Evolutionary conservation across 2,113 vertebrate genomes (phyloP), one percentile per base, ranked within the genome.

Genomic region (Cettia cetti): DNA sequence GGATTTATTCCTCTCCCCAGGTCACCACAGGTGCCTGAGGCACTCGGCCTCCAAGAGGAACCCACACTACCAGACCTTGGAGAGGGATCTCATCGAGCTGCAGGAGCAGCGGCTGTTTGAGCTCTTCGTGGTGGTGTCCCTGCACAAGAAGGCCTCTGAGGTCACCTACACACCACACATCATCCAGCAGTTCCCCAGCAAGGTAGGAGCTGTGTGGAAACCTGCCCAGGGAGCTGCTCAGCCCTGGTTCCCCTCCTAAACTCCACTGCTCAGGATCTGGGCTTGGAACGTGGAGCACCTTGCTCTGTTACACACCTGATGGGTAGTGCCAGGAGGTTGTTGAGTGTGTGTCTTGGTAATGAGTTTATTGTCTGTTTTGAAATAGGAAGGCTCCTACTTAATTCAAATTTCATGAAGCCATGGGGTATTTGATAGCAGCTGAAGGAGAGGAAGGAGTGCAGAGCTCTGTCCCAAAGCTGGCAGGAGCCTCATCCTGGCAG

Each of bases 81-180:
- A 99, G 98, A 98, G 98, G 81, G 99, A 99, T 76, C 97, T 99
- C 53, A 99, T 99, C 81, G 99, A 99, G 94, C 97, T 99, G 7
- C 99, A 99, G 97, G 98, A 99, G 92, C 99, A 99, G 98, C 98
- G 98, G 96, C 98, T 99, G 1, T 99, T 99, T 76, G 99, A 99
- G 97, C 98, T 99, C 50, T 99, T 99, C 12, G 99, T 99, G 79
- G 99, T 99, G 81, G 99, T 99, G 94, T 99, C 99, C 9, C 97
- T 99, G 82, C 98, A 99, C 97, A 99, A 98, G 98, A 97, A 97
- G 40, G 95, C 98, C 7, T 90, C 98, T 6, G 98, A 98, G 93
- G 95, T 96, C 90, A 96, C 92, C 5, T 99, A 99, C 91, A 96
- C 95, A 5, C 99, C 99, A 18, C 98, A 98, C 94, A 98, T 99